Conservation (phyloP, 2,113 vertebrate genomes). For the Sialia sialis region DNA sequence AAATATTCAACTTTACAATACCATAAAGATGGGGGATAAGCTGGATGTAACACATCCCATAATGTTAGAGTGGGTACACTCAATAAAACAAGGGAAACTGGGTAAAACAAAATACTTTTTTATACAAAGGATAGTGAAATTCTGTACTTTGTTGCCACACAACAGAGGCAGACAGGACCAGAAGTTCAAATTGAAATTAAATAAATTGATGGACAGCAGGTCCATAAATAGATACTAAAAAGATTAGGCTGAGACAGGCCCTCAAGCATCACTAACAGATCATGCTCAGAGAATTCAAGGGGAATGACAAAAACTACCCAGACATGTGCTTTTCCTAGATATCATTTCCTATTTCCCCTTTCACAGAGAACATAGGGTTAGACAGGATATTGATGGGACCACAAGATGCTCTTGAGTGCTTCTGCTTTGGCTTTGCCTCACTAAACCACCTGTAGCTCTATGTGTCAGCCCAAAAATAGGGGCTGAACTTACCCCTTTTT, state of each 20-base stretch:
- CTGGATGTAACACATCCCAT: not conserved
- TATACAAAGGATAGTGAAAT: not conserved
- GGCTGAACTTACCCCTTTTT: not conserved
- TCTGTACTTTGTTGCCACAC: not conserved
- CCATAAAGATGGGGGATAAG: not conserved
- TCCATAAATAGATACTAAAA: conserved; percentile 38
- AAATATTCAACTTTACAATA: not conserved
- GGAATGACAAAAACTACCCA: not conserved
- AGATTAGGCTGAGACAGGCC: not conserved
- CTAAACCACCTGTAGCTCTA: not conserved
- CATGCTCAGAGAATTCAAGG: not conserved
- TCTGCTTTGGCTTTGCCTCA: not conserved
- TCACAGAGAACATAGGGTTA: not conserved
- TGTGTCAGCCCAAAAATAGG: not conserved
- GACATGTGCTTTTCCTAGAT: not conserved
- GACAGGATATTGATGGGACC: not conserved
- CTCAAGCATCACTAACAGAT: not conserved
- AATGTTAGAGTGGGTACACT: not conserved
- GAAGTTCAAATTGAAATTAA: conserved; percentile 28
- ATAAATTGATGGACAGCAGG: not conserved
- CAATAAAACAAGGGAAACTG: not conserved
- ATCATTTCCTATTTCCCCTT: not conserved
- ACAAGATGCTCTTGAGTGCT: not conserved
- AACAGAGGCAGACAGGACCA: not conserved
- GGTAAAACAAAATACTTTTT: not conserved